Conservation (phyloP, 2,888 invertebrate genomes). For the Scrobipalpa costella region DNA sequence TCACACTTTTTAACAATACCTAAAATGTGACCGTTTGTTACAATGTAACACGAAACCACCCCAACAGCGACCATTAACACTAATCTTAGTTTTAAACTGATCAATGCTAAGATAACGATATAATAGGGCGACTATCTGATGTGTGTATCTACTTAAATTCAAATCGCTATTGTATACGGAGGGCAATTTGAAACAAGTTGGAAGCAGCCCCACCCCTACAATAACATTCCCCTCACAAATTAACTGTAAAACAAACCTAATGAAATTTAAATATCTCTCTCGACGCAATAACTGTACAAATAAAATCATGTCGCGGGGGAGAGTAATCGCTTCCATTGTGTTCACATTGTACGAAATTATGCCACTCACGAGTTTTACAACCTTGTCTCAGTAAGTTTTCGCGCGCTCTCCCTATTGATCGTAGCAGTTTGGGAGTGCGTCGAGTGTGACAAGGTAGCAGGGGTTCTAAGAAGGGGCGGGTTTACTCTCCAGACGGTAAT, state of each 20-base stretch:
- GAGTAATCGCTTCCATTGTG: constrained; percentile 77
- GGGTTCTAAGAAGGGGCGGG: constrained; percentile 67
- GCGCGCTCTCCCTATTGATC: constrained; percentile 34
- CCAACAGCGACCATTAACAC: constrained; percentile 23
- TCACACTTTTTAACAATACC: constrained; percentile 2
- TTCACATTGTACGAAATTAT: constrained; percentile 69
- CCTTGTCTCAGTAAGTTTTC: constrained; percentile 55
- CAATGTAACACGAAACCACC: constrained; percentile 32
- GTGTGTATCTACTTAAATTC: constrained; percentile 71
- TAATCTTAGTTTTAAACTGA: constrained; percentile 28
- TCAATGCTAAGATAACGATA: constrained; percentile 46
- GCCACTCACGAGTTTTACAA: constrained; percentile 55
- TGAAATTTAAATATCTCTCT: constrained; percentile 80
- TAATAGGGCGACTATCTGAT: constrained; percentile 67
- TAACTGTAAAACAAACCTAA: constrained; percentile 82
- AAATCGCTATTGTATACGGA: constrained; percentile 67
- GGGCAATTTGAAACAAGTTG: constrained; percentile 67
- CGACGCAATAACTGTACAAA: constrained; percentile 79
- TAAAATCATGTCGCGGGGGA: constrained; percentile 78
- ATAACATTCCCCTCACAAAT: constrained; percentile 76
- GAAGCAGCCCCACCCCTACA: constrained; percentile 67
- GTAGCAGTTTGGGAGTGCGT: constrained; percentile 28
- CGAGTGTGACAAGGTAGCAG: constrained; percentile 65
- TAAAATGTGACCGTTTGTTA: constrained; percentile 19
- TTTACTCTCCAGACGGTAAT: constrained; percentile 70